Base-by-base conservation (phyloP, 2,113 vertebrate species). In the Pterocles orientalis region DNA sequence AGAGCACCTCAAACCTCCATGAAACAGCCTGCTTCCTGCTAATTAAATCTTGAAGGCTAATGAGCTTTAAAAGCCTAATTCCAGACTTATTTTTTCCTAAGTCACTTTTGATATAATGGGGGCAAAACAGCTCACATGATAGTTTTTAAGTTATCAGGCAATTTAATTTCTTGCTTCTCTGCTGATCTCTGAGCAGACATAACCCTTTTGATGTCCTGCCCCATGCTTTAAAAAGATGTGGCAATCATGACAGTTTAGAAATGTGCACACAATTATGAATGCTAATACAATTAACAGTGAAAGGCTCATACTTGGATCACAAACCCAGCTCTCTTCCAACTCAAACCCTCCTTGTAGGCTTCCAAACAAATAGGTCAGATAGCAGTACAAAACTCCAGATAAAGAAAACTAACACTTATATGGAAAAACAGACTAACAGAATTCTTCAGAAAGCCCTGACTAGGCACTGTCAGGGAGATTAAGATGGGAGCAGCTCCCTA, bases 261-360 rank as follows among this genome's bases (percentile, higher is more conserved):
- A 91, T 57, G 57, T 85, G 86, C 64, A 86, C n/a, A 18, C 34
- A 75, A 77, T 82, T 93, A 94, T 20, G 48, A 76, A 86, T 70
- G 71, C 60, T 94, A 94, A 92, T 88, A 71, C 54, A 91, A 90
- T 96, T 95, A 95, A 72, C 41, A 93, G 58, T 31, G 60, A 90
- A 88, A 85, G 68, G 53, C 76, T 92, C 64, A 60, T 43, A 61
- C 33, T 81, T 84, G 83, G 51, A 93, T 68, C 53, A 92, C 29
- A 93, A 91, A 92, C 16, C 7, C 36, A 87, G 39, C 53, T 84
- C 65, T 73, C 62, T 95, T 92, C 72, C 71, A 95, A 45, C 41
- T 82, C 83, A 57, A 88, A 13, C 33, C 26, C 60, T 72, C 69
- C 62, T 86, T 6, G 2, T 23, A 81, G 51, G 69, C 78, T 95